These are phyloP conservation scores for Pterostichus madidus DNA, from an alignment of 2,888 invertebrate genomes.

Conservation along the genomic window DNA sequence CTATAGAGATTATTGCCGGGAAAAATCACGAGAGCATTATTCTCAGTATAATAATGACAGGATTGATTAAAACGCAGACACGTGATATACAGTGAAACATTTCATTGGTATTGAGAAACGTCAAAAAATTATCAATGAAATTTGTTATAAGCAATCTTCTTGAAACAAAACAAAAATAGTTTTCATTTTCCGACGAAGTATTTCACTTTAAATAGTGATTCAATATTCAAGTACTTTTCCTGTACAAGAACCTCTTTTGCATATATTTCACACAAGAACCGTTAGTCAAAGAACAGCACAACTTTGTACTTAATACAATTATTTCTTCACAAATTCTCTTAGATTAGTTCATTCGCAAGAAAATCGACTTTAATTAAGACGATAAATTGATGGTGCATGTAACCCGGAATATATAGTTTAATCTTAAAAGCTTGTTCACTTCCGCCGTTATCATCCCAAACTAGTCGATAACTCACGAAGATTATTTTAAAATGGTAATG, in stretches of 20 bases:
- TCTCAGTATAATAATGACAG: too few species aligned
- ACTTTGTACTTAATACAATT: background rate
- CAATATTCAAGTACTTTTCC: too few species aligned
- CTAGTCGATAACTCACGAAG: background rate
- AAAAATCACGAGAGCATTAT: too few species aligned
- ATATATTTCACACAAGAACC: background rate
- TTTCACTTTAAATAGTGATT: too few species aligned
- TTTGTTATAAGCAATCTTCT: too few species aligned
- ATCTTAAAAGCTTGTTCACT: constrained; percentile 14
- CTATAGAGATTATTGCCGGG: too few species aligned
- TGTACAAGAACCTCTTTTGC: background rate
- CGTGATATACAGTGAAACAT: too few species aligned
- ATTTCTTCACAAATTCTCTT: background rate
- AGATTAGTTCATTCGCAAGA: background rate
- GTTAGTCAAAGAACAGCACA: background rate
- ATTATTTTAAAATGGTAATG: constrained; percentile 29
- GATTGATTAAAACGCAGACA: too few species aligned
- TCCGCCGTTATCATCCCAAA: constrained; percentile 1
- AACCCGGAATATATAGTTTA: constrained; percentile 20
- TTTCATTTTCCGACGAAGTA: too few species aligned
- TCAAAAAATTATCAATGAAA: too few species aligned
- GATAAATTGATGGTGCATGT: constrained; percentile 5
- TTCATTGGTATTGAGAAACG: too few species aligned
- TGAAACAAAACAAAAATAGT: too few species aligned
- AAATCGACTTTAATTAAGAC: constrained; percentile 25